These are phyloP conservation scores for Drosophila cognata DNA, from an alignment of 2,888 invertebrate species.

Conservation along the genomic window DNA sequence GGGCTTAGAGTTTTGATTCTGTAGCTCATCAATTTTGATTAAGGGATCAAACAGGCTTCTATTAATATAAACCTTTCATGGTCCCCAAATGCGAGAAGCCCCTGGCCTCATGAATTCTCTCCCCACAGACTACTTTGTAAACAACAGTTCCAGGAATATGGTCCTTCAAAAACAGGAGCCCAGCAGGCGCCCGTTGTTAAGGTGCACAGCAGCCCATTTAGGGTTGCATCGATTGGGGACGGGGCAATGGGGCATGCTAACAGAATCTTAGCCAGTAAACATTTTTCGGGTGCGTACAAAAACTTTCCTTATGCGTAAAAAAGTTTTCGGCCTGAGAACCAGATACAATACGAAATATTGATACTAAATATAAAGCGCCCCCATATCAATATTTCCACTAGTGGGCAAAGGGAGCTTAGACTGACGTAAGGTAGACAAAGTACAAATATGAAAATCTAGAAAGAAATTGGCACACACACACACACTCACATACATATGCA, in stretches of 20 bases:
- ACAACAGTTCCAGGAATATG: conserved; percentile 3
- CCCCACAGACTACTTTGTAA: not conserved
- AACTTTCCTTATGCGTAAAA: conserved; percentile 32
- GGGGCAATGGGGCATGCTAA: conserved; percentile 15
- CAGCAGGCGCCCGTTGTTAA: conserved; percentile 36
- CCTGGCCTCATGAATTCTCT: not conserved
- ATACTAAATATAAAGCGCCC: conserved; percentile 64
- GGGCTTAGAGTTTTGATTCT: conserved; percentile 36
- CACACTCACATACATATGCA: conserved; percentile 17
- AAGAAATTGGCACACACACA: conserved; percentile 27
- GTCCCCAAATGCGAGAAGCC: conserved; percentile 24
- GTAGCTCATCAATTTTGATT: conserved; percentile 49
- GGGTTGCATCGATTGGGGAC: conserved; percentile 35
- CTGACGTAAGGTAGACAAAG: conserved; percentile 63
- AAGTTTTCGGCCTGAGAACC: conserved; percentile 43
- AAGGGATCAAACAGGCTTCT: conserved; percentile 51
- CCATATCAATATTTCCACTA: conserved; percentile 35
- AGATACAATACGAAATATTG: conserved; percentile 71
- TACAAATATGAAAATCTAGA: conserved; percentile 71
- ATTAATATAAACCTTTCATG: conserved; percentile 49
- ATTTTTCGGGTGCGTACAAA: conserved; percentile 54
- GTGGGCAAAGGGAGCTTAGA: not conserved
- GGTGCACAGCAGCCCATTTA: conserved; percentile 50
- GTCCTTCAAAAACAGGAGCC: conserved; percentile 22
- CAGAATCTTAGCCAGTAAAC: conserved; percentile 13